Percentiles rank a stretch among this genome's conserved stretches.
Conservation (phyloP, 2,113 vertebrate genomes). For the Neotoma lepida region DNA sequence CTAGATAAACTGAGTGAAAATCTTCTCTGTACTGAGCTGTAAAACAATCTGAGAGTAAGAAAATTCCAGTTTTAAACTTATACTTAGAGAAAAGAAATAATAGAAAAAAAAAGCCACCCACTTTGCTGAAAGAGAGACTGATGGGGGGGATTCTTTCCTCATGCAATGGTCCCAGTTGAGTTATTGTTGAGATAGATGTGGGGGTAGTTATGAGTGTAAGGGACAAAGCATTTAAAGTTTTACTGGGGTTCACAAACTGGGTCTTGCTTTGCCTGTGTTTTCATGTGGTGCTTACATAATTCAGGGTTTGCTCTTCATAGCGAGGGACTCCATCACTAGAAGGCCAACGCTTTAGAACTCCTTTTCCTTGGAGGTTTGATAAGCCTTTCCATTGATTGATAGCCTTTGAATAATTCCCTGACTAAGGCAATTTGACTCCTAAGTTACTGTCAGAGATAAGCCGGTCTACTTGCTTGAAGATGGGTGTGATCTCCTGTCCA, state of each 20-base stretch:
- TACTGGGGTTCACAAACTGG: not conserved
- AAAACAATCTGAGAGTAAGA: slow-evolving; percentile 24
- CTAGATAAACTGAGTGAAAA: slow-evolving; percentile 26
- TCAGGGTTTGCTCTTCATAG: not conserved
- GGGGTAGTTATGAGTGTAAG: not conserved
- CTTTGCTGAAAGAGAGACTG: slow-evolving; percentile 13
- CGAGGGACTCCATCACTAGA: not conserved
- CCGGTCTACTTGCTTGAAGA: not conserved
- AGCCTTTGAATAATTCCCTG: not conserved
- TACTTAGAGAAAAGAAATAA: not conserved
- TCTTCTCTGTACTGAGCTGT: not conserved
- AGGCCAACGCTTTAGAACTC: not conserved
- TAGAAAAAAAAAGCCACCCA: not conserved
- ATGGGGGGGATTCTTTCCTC: not conserved
- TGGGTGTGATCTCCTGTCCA: not conserved
- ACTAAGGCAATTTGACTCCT: not conserved
- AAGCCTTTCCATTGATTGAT: not conserved
- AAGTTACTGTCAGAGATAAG: not conserved
- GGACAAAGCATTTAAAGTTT: not conserved
- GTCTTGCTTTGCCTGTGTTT: not conserved
- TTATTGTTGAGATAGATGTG: slow-evolving; percentile 45
- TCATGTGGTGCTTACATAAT: not conserved
- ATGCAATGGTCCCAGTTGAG: not conserved
- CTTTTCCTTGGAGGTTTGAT: not conserved
- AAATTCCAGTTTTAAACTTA: slow-evolving; percentile 45